Evolutionary conservation across 1,140 invertebrate genomes (phyloP).

Genomic region (Neodiprion lecontei): DNA sequence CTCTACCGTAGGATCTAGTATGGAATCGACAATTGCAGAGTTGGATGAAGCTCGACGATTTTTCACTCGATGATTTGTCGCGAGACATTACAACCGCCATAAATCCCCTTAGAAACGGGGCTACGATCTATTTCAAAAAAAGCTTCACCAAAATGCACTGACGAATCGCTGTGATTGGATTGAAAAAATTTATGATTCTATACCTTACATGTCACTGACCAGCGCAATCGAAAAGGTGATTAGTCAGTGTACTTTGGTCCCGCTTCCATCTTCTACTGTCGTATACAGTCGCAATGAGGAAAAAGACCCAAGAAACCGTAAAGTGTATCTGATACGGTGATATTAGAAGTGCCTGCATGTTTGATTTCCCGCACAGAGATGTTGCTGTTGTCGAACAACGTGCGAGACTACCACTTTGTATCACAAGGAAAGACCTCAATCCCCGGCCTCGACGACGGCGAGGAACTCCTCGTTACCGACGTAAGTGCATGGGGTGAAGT

Average conservation of each 20-base stretch:
- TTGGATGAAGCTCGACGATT: background rate
- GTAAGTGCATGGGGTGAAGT: slow-evolving; percentile 72
- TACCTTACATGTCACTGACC: no score
- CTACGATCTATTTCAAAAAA: background rate
- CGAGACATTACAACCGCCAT: no score
- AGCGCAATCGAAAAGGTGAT: no score
- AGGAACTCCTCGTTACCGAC: slow-evolving; percentile 93
- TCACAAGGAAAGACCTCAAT: slow-evolving; percentile 97
- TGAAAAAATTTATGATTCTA: no score
- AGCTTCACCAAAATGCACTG: background rate
- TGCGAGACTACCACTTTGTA: slow-evolving; percentile 91
- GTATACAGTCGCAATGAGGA: no score
- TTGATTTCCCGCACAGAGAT: slow-evolving; percentile 67
- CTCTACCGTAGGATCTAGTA: no score
- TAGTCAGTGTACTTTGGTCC: no score
- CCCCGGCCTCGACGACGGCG: slow-evolving; percentile 93
- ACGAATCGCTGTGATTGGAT: no score
- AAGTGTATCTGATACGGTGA: background rate
- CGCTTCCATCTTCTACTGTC: no score
- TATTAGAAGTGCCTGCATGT: background rate
- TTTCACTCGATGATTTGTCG: no score
- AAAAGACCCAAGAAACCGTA: background rate
- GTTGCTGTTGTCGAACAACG: slow-evolving; percentile 84
- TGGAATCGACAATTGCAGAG: background rate
- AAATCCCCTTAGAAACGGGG: background rate